These are phyloP conservation scores for Papilio helenus DNA, from an alignment of 1,140 invertebrate genomes.

Conservation along the genomic window DNA sequence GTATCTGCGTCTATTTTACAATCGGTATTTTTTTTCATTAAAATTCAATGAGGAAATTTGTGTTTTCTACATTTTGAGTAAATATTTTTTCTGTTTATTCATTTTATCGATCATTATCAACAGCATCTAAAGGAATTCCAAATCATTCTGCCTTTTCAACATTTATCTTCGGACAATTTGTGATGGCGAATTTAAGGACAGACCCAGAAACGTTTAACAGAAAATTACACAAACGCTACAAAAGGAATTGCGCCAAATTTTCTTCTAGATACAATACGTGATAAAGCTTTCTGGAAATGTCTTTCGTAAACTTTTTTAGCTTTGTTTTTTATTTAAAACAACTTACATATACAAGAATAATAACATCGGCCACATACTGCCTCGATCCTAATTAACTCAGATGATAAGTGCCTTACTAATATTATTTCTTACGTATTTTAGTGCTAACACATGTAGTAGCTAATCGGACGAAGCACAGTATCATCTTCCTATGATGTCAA, in stretches of 20 bases:
- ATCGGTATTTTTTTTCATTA: not conserved
- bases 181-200: not conserved
- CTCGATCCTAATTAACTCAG: not conserved
- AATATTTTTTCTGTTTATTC: not conserved
- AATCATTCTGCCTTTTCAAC: conserved; percentile 11
- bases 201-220: conserved; percentile 14
- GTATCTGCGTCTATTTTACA: too few species aligned
- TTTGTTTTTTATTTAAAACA: not conserved
- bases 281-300: not conserved
- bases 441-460: too few species aligned
- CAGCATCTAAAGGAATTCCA: not conserved
- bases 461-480: too few species aligned
- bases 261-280: conserved; percentile 1
- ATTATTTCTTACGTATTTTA: not conserved
- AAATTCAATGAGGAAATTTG: not conserved
- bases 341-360: too few species aligned
- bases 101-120: not conserved
- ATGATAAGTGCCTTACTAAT: not conserved
- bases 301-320: not conserved
- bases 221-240: conserved; percentile 14
- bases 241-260: conserved; percentile 12
- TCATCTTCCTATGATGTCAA: too few species aligned
- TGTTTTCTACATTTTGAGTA: not conserved
- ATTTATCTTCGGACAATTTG: conserved; percentile 15
- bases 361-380: too few species aligned